Base-by-base conservation (phyloP, 2,888 invertebrate genomes). In the Tinea semifulvella region DNA sequence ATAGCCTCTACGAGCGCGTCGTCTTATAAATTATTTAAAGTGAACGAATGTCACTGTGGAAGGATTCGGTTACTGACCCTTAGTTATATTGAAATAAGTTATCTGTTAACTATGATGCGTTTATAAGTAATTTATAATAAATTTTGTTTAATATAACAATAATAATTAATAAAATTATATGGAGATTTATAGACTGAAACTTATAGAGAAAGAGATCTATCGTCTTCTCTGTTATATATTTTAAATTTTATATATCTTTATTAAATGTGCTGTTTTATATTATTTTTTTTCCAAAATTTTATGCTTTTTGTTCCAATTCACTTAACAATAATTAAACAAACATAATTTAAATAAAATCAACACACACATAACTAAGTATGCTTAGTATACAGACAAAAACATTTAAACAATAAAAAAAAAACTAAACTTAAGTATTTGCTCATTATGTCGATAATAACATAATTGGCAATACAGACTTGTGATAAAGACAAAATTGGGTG, bases 401-500 rank as follows among this genome's bases (percentile, higher is more conserved):
- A 70, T 69, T 68, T 70, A 68, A 68, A 67, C 64, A 66, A 68
- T 64, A 65, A 75, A 70, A 66, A 49, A 58, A 56, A 62, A 61
- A 52, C 57, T 64, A 57, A 48, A 50, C 56, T 27, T 25, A 44
- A 48, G 80, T 81, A 79, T 80, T 80, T 75, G 77, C 79, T 79
- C 79, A 79, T 81, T 76, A 74, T 75, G 80, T 77, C 57, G 61
- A 50, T 58, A 57, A 65, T 67, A 61, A 75, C 79, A 79, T 77
- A 77, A 79, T 79, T 79, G 80, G 80, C 77, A 77, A 73, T 26
- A 27, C 22, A 20, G n/a, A 19, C 11, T n/a, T 14, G 26, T 13
- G n/a, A n/a, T n/a, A n/a, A n/a, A n/a, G n/a, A n/a, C 10, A 14
- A 14, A 43, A 20, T 18, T 43, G 75, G 80, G 64, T 76, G 77